These are phyloP conservation scores for Galerucella pusilla DNA, from an alignment of 2,888 invertebrate genomes.

Conservation along the genomic window DNA sequence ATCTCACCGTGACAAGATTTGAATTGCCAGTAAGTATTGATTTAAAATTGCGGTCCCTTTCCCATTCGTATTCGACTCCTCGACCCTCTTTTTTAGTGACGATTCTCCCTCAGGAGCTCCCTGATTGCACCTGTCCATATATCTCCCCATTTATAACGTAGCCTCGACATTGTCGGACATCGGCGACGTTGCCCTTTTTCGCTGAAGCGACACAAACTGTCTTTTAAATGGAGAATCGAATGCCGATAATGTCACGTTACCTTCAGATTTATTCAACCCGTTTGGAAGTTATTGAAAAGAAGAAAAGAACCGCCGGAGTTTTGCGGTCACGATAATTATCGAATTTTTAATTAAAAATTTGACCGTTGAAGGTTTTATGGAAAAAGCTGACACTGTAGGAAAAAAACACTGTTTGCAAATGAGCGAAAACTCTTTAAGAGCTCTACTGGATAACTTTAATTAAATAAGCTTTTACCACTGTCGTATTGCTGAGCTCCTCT, in stretches of 20 bases:
- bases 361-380: not conserved
- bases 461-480: too few relatives aligned
- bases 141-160: slow-evolving; percentile 60
- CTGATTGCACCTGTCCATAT: slow-evolving; percentile 66
- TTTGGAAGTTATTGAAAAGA: slow-evolving; percentile 45
- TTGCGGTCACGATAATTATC: slow-evolving; percentile 30
- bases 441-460: too few relatives aligned
- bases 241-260: slow-evolving; percentile 62
- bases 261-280: slow-evolving; percentile 63
- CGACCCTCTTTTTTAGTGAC: slow-evolving; percentile 60
- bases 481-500: too few relatives aligned
- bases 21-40: slow-evolving; percentile 61
- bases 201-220: slow-evolving; percentile 61
- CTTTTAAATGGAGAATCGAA: slow-evolving; percentile 59
- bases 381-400: not conserved
- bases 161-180: slow-evolving; percentile 33
- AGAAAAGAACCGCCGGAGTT: slow-evolving; percentile 12
- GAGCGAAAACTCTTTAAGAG: too few relatives aligned
- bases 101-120: slow-evolving; percentile 62
- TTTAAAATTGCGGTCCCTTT: slow-evolving; percentile 63
- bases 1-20: slow-evolving; percentile 48
- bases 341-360: slow-evolving; percentile 29
- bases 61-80: slow-evolving; percentile 60
- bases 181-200: slow-evolving; percentile 52
- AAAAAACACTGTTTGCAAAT: not conserved